Percentiles rank a stretch among this genome's conserved stretches.
These are phyloP conservation scores for Synergus laeviventris DNA, from an alignment of 2,888 invertebrate genomes.

Conservation along the genomic window DNA sequence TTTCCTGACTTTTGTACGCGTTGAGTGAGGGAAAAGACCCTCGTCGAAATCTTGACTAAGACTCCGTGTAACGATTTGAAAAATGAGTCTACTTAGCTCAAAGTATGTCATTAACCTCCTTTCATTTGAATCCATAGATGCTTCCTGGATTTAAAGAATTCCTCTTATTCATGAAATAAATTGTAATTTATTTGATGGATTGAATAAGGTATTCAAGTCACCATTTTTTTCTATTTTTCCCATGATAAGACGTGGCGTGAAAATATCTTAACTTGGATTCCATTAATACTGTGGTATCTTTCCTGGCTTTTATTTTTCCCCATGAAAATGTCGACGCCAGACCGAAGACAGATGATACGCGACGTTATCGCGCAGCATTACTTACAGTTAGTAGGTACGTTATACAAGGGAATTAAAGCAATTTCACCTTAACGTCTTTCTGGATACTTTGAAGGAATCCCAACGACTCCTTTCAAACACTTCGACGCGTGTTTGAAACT, in stretches of 20 bases:
- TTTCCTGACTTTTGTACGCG: no score
- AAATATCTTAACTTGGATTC: constrained; percentile 39
- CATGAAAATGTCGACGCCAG: constrained; percentile 34
- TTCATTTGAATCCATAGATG: not conserved
- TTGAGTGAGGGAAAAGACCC: not conserved
- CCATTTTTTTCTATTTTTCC: not conserved
- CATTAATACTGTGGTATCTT: constrained; percentile 38
- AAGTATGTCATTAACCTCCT: not conserved
- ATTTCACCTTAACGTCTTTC: constrained; percentile 8
- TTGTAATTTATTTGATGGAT: not conserved
- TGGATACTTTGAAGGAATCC: constrained; percentile 15
- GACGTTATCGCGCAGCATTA: constrained; percentile 25
- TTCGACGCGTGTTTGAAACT: not conserved
- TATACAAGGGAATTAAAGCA: constrained; percentile 28
- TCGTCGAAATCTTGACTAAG: not conserved
- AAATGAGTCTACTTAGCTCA: not conserved
- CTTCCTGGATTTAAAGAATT: not conserved
- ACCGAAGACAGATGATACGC: constrained; percentile 36
- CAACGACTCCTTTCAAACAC: not conserved
- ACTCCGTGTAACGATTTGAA: not conserved
- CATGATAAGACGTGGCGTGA: constrained; percentile 25
- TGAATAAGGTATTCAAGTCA: constrained; percentile 16
- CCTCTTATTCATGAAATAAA: not conserved
- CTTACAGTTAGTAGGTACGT: constrained; percentile 16
- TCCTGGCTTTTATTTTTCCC: constrained; percentile 9